Conservation (phyloP, 2,797 vertebrate species). For the Gymnocypris eckloni region DNA sequence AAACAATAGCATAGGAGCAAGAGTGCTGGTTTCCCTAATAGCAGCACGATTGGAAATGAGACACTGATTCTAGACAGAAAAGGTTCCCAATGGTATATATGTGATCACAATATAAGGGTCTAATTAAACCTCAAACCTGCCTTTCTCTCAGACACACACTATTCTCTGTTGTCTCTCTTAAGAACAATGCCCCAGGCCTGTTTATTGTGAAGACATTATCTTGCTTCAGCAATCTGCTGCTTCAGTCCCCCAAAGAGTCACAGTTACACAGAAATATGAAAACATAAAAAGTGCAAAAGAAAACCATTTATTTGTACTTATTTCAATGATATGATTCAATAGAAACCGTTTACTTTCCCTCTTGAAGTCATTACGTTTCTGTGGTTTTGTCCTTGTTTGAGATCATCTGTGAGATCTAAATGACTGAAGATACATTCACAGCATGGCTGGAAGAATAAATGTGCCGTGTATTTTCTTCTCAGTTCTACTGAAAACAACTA, state of each 20-base stretch:
- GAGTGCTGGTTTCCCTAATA: background rate
- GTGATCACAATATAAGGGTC: background rate
- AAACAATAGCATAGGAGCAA: background rate
- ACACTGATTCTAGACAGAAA: background rate
- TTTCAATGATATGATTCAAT: background rate
- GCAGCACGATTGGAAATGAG: too few relatives aligned
- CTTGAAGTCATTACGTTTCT: background rate
- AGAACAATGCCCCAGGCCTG: conserved; percentile 27
- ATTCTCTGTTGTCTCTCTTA: background rate
- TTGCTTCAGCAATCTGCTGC: conserved; percentile 29
- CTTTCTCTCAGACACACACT: background rate
- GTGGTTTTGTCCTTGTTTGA: background rate
- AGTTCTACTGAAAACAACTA: background rate
- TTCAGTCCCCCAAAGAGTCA: conserved; percentile 13
- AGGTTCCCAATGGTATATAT: too few relatives aligned
- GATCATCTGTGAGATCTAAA: background rate
- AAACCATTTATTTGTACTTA: background rate
- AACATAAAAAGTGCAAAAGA: background rate
- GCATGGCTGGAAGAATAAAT: background rate
- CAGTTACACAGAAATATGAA: background rate
- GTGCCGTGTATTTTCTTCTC: background rate
- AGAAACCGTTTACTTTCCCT: background rate
- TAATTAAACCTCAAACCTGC: background rate
- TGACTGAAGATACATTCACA: background rate
- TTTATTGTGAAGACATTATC: conserved; percentile 31